Evolutionary conservation across 1,140 invertebrate genomes (phyloP).

Genomic region (Mesaphorura yosii): DNA sequence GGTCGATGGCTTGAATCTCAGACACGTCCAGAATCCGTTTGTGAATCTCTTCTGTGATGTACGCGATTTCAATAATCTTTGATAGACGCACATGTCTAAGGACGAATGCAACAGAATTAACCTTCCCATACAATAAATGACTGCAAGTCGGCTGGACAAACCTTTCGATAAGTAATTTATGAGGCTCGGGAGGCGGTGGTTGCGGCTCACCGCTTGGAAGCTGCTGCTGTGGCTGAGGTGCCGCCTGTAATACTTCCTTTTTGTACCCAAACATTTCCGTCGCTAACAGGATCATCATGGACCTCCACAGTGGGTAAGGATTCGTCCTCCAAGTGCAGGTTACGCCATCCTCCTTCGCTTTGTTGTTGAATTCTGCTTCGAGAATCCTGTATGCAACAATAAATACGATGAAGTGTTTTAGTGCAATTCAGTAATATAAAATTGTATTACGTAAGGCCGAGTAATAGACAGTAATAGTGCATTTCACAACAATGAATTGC

Average conservation of each 20-base stretch:
- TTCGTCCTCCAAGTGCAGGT: too few relatives aligned
- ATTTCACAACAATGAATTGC: too few relatives aligned
- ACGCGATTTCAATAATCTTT: conserved; percentile 12
- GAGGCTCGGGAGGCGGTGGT: too few relatives aligned
- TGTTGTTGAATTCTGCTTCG: background rate
- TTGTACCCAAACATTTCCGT: conserved; percentile 13
- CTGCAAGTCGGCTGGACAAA: too few relatives aligned
- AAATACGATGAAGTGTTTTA: background rate
- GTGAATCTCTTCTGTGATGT: conserved; percentile 12
- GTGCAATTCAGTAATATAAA: background rate
- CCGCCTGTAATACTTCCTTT: background rate
- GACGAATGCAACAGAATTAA: background rate
- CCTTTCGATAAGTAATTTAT: conserved; percentile 2
- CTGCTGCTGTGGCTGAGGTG: too few relatives aligned
- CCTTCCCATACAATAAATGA: background rate
- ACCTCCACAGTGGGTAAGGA: conserved; percentile 10
- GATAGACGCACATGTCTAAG: conserved; percentile 5
- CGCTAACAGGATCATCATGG: conserved; percentile 12
- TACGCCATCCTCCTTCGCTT: background rate
- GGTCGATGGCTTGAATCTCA: background rate
- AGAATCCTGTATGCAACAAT: conserved; percentile 5
- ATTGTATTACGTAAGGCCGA: too few relatives aligned
- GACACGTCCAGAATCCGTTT: conserved; percentile 7
- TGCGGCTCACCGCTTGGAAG: too few relatives aligned
- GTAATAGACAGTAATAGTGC: too few relatives aligned